phyloP scores from a whole-genome alignment of 2,888 invertebrate species.

The Drosophila borealis region DNA sequence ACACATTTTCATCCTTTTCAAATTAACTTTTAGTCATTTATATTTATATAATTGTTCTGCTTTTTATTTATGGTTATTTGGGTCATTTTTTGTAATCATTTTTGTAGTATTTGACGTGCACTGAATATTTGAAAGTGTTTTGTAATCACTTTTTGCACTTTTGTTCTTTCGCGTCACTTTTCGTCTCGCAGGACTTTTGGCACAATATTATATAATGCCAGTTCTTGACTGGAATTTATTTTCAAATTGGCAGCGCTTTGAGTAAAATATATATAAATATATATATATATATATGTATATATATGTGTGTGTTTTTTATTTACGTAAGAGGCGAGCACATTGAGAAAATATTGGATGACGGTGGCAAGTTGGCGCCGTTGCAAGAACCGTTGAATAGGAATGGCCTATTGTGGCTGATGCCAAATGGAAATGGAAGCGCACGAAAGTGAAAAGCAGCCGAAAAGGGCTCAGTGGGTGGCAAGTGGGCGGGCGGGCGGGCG shows the following conservation, averaged over 20 bases:
- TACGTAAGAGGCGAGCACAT: constrained; percentile 62
- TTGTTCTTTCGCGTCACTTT: constrained; percentile 47
- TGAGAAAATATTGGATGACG: constrained; percentile 29
- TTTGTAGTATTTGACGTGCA: background rate
- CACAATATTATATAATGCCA: constrained; percentile 60
- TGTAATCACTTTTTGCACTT: constrained; percentile 66
- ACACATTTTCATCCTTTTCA: too few relatives aligned
- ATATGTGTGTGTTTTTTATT: constrained; percentile 45
- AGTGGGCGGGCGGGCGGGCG: constrained; percentile 4
- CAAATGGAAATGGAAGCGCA: constrained; percentile 64
- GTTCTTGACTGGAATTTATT: constrained; percentile 4
- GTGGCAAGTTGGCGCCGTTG: constrained; percentile 45
- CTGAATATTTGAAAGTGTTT: constrained; percentile 41
- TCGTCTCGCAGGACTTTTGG: constrained; percentile 32
- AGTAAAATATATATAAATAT: background rate
- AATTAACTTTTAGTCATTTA: background rate
- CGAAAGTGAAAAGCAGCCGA: constrained; percentile 70
- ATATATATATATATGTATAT: too few relatives aligned
- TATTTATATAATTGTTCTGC: constrained; percentile 1
- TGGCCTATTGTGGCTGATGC: constrained; percentile 61
- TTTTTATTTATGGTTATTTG: too few relatives aligned
- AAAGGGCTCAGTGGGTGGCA: constrained; percentile 53
- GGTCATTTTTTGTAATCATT: background rate
- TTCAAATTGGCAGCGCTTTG: background rate
- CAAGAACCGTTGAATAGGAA: constrained; percentile 51